These are phyloP conservation scores for Drosophila kanekoi DNA, from an alignment of 2,888 invertebrate genomes.

Conservation along the genomic window DNA sequence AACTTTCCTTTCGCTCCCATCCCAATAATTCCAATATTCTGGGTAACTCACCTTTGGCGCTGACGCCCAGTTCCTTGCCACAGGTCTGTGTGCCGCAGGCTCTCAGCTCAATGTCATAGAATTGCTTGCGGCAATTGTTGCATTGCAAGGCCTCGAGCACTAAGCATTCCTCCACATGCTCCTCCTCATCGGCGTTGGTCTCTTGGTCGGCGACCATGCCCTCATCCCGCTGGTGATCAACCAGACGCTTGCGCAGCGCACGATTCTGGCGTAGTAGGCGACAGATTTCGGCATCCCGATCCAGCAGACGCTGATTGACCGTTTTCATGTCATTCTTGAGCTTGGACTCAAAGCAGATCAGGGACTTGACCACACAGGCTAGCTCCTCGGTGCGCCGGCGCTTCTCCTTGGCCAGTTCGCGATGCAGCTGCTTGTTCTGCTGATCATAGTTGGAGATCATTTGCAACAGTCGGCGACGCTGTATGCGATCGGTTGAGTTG, in stretches of 20 bases:
- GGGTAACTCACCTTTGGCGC: conserved; percentile 70
- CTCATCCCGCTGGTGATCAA: conserved; percentile 70
- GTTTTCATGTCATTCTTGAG: conserved; percentile 84
- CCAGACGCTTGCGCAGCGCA: conserved; percentile 77
- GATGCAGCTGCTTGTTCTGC: conserved; percentile 82
- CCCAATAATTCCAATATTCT: background rate
- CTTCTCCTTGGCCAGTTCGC: conserved; percentile 84
- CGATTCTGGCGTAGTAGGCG: conserved; percentile 82
- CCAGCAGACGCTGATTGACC: conserved; percentile 83
- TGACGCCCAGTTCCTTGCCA: conserved; percentile 67
- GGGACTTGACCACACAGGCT: conserved; percentile 84
- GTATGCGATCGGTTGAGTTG: conserved; percentile 66
- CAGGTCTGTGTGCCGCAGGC: conserved; percentile 82
- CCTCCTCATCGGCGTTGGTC: conserved; percentile 51
- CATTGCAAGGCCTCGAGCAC: conserved; percentile 84
- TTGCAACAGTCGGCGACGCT: conserved; percentile 81
- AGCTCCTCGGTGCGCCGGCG: conserved; percentile 83
- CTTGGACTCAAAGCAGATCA: conserved; percentile 84
- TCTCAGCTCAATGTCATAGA: conserved; percentile 83
- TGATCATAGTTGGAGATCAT: conserved; percentile 83
- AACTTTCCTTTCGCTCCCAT: background rate
- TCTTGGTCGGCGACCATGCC: conserved; percentile 68
- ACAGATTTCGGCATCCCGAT: conserved; percentile 83
- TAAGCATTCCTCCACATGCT: conserved; percentile 70
- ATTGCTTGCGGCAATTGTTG: conserved; percentile 84